These are phyloP conservation scores for Polydrusus tereticollis DNA, from an alignment of 2,888 invertebrate species.

Conservation along the genomic window DNA sequence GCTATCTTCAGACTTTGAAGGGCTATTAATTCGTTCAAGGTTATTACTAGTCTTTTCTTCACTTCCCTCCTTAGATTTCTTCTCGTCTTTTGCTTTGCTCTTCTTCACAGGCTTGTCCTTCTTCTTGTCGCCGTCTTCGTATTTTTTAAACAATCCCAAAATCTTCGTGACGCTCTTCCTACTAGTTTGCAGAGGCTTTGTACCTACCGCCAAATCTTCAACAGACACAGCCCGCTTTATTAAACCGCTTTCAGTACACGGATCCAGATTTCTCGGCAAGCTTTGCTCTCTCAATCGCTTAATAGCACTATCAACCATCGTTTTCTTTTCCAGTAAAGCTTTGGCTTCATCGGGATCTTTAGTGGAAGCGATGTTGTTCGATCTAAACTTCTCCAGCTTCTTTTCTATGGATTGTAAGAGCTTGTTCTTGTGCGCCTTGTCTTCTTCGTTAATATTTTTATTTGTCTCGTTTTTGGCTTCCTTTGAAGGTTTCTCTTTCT, in stretches of 20 bases:
- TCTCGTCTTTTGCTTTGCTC: conserved; percentile 52
- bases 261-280: conserved; percentile 70
- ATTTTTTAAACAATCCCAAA: conserved; percentile 82
- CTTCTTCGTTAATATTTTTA: conserved; percentile 59
- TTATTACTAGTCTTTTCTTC: conserved; percentile 46
- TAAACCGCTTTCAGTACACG: conserved; percentile 74
- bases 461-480: conserved; percentile 59
- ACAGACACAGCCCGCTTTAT: conserved; percentile 81
- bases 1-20: not conserved
- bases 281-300: conserved; percentile 77
- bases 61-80: conserved; percentile 56
- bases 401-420: conserved; percentile 84
- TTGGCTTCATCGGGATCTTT: conserved; percentile 59
- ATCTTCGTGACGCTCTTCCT: conserved; percentile 81
- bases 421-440: conserved; percentile 66
- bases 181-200: conserved; percentile 70
- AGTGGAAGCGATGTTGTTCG: conserved; percentile 67
- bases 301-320: conserved; percentile 70
- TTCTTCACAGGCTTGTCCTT: conserved; percentile 55
- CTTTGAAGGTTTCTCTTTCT: conserved; percentile 58
- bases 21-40: not conserved
- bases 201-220: conserved; percentile 72
- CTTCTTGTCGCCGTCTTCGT: conserved; percentile 71
- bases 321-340: conserved; percentile 59
- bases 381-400: conserved; percentile 78